Evolutionary conservation across 53 echinoderm and acorn worm species (phyloP), one percentile per base, ranked within the genome.

Genomic region (Echinometra lucunter): DNA sequence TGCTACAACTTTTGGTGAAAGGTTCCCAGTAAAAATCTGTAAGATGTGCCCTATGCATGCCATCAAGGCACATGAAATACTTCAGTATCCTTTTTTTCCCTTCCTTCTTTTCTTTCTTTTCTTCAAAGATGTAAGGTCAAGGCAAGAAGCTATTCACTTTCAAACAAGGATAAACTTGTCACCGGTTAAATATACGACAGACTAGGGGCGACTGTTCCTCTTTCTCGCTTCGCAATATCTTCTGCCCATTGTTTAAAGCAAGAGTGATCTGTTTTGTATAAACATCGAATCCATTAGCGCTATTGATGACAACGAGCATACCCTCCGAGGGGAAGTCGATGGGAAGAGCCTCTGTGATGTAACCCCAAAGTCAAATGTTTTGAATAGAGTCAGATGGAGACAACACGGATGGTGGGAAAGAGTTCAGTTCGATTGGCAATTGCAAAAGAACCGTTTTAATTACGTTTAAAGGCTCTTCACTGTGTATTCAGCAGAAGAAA

Each of bases 261-360:
- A 38, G 40, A 38, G 78, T 78, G 78, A 78, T 78, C 78, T 78
- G 78, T 38, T 78, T 78, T 78, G 78, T 78, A 78, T 78, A 78
- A 78, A 78, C 78, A 78, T 42, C 21, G 78, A 78, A 78, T 78
- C 78, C 78, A 78, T 78, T 78, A 78, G 78, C 78, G 78, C 78
- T 42, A 78, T 78, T 78, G 78, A 42, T 78, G 78, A 78, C 78
- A 42, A 78, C 78, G 17, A 40, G 11, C 40, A 78, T 17, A 42
- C 19, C 40, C 78, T 78, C 78, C 18, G 13, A 78, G 78, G 78
- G 42, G 28, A 18, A 8, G 38, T 15, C 18, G 38, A 78, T 4
- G 78, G 78, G 23, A 42, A 78, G 18, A 78, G 78, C 42, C 42
- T 78, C 78, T 38, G 18, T 42, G 38, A 78, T 5, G 78, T 23